phyloP scores from a whole-genome alignment of 2,113 vertebrate species.

The Laticauda laticaudata region DNA sequence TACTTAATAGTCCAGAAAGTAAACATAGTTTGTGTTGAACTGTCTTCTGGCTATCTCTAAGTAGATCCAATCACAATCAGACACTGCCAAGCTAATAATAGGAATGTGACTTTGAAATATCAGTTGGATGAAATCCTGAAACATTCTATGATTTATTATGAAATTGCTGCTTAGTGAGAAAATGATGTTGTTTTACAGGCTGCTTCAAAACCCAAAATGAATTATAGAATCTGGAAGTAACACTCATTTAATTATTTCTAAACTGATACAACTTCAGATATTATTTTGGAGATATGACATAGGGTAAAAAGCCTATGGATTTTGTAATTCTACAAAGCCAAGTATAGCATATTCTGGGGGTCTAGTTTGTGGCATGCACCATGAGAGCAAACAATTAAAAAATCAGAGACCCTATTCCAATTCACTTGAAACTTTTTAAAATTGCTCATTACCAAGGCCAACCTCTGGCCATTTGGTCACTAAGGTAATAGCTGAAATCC shows the following conservation, averaged over 20 bases:
- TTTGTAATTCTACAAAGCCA: not conserved
- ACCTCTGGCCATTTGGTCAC: not conserved
- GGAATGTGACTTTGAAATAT: not conserved
- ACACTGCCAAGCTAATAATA: not conserved
- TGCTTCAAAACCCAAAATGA: not conserved
- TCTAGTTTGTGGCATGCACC: not conserved
- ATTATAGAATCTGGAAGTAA: not conserved
- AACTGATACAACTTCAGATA: not conserved
- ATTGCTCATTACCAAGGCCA: not conserved
- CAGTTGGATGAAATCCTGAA: not conserved
- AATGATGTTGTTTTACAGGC: not conserved
- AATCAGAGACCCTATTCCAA: not conserved
- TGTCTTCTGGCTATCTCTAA: not conserved
- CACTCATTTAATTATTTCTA: not conserved
- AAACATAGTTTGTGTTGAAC: not conserved
- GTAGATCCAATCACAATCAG: not conserved
- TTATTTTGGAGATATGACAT: not conserved
- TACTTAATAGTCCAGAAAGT: not conserved
- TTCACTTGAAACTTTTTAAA: not conserved
- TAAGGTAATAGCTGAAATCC: not conserved
- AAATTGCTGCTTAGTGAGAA: not conserved
- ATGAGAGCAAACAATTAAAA: not conserved
- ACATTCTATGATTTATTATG: not conserved
- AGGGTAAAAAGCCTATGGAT: not conserved
- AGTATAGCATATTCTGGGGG: not conserved